A percentile compares a stretch with the other conserved stretches of the same genome.
phyloP scores from a whole-genome alignment of 2,113 vertebrate genomes.

The Nycticryphes semicollaris region DNA sequence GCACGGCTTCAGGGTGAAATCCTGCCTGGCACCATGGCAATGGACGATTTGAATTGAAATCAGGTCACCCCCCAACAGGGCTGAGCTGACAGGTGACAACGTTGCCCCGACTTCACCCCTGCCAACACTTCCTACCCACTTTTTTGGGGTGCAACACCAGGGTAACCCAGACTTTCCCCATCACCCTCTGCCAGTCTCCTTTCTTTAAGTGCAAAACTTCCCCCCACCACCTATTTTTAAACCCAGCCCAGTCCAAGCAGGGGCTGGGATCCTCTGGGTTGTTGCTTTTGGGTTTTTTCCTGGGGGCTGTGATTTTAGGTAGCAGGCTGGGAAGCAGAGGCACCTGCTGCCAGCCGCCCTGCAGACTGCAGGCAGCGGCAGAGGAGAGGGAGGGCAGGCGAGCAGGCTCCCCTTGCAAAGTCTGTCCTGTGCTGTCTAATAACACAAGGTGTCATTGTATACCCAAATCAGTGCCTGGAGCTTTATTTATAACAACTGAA shows the following conservation, averaged over 20 bases:
- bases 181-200: not conserved
- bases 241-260: not conserved
- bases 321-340: not conserved
- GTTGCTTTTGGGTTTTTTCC: not conserved
- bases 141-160: not conserved
- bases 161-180: not conserved
- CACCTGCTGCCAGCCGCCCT: constrained; percentile 25
- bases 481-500: constrained; percentile 72
- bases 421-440: constrained; percentile 66
- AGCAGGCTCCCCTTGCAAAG: constrained; percentile 39
- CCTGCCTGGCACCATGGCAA: not conserved
- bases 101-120: not conserved
- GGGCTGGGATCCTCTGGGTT: not conserved
- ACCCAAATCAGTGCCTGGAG: constrained; percentile 72
- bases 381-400: not conserved
- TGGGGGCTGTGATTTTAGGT: not conserved
- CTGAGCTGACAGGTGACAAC: not conserved
- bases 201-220: not conserved
- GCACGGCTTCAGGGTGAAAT: not conserved
- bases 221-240: not conserved
- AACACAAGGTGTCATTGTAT: constrained; percentile 71
- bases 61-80: not conserved
- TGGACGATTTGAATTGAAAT: accelerated
- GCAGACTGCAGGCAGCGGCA: not conserved
- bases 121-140: not conserved